Evolutionary conservation across 2,113 vertebrate genomes (phyloP), one percentile per base, ranked within the genome.

Genomic region (Toxostoma redivivum): DNA sequence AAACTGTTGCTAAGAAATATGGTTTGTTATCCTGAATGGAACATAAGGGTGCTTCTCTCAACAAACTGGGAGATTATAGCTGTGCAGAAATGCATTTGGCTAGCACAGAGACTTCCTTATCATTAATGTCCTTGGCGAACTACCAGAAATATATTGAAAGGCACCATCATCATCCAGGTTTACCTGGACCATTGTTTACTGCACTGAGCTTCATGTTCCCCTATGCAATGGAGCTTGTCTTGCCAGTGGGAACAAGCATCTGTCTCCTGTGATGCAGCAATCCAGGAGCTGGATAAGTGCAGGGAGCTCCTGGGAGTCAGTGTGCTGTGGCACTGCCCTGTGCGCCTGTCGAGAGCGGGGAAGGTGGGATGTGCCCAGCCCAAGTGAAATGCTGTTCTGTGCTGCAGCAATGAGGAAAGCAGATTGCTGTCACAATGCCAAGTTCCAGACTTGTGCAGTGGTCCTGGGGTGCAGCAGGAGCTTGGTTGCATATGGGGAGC

Each of bases 1-100:
- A 57, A 83, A 51, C 44, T 71, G 54, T 80, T 95, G 81, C 79
- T 95, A 83, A 83, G 93, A 90, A 94, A 88, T 90, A 51, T 1
- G 4, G 12, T 62, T 93, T 76, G 38, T 80, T 89, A 33, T 27
- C 44, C 38, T 81, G 67, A 77, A 90, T 15, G 27, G 70, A 93
- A 83, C 79, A 74, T 79, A 94, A 92, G 48, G 24, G 20, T 73
- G 17, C 56, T 90, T 93, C 40, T 92, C 42, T 82, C 64, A 88
- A 58, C 33, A 62, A 66, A 65, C 2, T 64, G 25, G 33, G 33
- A 89, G 57, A 23, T 54, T 69, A 78, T 47, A 91, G 45, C 67
- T 91, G 54, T 58, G 56, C 51, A 77, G 47, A 80, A 80, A 48
- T 2, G 2, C 31, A 44, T 54, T 78, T 88, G 58, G 54, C 47